These are phyloP conservation scores for Cheilosia grossa DNA, from an alignment of 2,888 invertebrate genomes.

Conservation along the genomic window DNA sequence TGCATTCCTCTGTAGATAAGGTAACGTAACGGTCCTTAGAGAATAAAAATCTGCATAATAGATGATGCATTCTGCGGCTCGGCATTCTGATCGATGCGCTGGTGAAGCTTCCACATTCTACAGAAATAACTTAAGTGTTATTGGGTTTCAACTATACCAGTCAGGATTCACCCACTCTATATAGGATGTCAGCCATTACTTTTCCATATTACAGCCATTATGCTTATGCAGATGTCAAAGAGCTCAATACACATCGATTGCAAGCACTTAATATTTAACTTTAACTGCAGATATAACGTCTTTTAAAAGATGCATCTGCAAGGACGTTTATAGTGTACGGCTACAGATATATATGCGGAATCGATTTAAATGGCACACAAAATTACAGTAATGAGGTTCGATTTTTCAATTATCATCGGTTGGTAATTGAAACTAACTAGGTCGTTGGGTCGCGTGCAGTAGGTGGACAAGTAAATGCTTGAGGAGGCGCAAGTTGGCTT, in stretches of 20 bases:
- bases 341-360: not conserved
- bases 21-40: conserved; percentile 62
- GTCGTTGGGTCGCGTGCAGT: too few species aligned
- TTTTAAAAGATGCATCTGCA: not conserved
- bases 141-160: conserved; percentile 53
- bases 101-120: conserved; percentile 56
- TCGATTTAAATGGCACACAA: not conserved
- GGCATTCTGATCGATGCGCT: conserved; percentile 63
- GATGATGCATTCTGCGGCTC: conserved; percentile 61
- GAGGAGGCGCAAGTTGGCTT: too few species aligned
- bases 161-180: conserved; percentile 30
- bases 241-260: conserved; percentile 52
- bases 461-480: too few species aligned
- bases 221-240: conserved; percentile 58
- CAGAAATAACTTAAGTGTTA: conserved; percentile 67
- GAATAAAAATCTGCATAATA: conserved; percentile 72
- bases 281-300: conserved; percentile 3
- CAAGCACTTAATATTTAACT: conserved; percentile 35
- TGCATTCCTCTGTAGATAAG: conserved; percentile 59
- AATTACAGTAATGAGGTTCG: not conserved
- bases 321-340: not conserved
- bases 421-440: too few species aligned
- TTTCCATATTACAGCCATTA: conserved; percentile 65
- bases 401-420: too few species aligned
- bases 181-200: conserved; percentile 65